These are phyloP conservation scores for Hiodon tergisus DNA, from an alignment of 2,113 vertebrate species.

Conservation along the genomic window DNA sequence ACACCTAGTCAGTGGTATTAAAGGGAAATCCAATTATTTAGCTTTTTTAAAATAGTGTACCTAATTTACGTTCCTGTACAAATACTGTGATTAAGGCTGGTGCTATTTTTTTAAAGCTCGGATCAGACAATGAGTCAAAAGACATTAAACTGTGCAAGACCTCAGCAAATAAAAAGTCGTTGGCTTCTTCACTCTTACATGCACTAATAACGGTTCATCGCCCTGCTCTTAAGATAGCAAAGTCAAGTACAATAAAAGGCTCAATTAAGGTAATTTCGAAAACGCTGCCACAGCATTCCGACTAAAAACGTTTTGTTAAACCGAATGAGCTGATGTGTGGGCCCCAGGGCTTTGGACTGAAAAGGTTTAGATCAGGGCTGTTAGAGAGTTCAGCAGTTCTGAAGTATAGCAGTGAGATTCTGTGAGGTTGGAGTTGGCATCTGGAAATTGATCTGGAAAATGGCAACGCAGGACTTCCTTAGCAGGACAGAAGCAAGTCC, in stretches of 20 bases:
- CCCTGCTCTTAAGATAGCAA: no score
- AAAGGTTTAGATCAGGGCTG: background rate
- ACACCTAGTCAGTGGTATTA: no score
- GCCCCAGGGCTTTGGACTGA: constrained; percentile 6
- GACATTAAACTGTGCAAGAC: background rate
- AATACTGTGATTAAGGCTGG: no score
- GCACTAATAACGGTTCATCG: no score
- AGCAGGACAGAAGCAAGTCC: background rate
- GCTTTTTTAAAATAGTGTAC: no score
- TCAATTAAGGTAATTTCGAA: background rate
- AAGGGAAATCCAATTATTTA: no score
- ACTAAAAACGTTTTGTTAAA: no score
- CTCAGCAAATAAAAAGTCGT: no score
- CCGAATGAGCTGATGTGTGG: background rate
- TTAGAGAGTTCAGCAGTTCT: background rate
- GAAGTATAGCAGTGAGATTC: background rate
- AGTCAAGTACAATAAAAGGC: background rate
- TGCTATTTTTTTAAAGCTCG: no score
- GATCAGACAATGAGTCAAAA: no score
- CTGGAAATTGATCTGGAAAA: constrained; percentile 12
- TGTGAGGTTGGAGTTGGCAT: constrained; percentile 37
- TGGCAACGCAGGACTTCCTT: background rate
- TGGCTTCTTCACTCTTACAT: no score
- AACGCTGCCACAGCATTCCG: background rate
- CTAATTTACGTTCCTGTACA: no score